These are phyloP conservation scores for Heliconius melpomene DNA, from an alignment of 1,140 invertebrate genomes.

Conservation along the genomic window DNA sequence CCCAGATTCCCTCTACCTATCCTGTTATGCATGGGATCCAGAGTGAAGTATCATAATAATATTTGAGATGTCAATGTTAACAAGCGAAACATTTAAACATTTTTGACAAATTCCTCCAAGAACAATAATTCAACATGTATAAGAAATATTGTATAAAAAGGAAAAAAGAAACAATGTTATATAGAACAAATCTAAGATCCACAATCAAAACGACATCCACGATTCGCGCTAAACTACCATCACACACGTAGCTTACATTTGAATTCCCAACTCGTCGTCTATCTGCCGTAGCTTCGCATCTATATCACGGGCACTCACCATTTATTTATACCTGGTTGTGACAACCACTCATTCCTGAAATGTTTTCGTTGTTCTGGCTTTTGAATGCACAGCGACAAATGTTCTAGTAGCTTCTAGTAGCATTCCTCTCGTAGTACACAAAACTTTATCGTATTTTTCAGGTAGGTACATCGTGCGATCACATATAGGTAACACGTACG, in stretches of 20 bases:
- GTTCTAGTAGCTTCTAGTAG: slow-evolving; percentile 25
- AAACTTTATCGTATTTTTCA: slow-evolving; percentile 28
- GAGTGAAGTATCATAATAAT: no score
- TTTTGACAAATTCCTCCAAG: no score
- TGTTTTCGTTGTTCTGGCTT: slow-evolving; percentile 55
- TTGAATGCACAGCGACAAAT: slow-evolving; percentile 42
- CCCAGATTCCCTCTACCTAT: no score
- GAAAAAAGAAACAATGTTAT: neutral
- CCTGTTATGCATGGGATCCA: no score
- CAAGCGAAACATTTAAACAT: no score
- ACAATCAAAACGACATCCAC: slow-evolving; percentile 30
- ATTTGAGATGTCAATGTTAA: no score
- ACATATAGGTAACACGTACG: slow-evolving; percentile 14
- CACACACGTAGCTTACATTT: slow-evolving; percentile 42
- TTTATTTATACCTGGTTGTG: slow-evolving; percentile 57
- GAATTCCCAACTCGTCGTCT: slow-evolving; percentile 50
- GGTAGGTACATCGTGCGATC: slow-evolving; percentile 5
- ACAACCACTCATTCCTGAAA: slow-evolving; percentile 62
- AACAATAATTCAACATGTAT: neutral
- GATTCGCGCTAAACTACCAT: neutral
- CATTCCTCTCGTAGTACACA: slow-evolving; percentile 19
- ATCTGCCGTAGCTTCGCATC: slow-evolving; percentile 10
- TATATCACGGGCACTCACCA: slow-evolving; percentile 47
- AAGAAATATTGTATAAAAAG: neutral
- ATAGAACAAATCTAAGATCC: slow-evolving; percentile 17